A percentile compares a stretch with the other conserved stretches of the same genome.
phyloP scores from a whole-genome alignment of 1,140 invertebrate genomes.

The Caenorhabditis remanei region DNA sequence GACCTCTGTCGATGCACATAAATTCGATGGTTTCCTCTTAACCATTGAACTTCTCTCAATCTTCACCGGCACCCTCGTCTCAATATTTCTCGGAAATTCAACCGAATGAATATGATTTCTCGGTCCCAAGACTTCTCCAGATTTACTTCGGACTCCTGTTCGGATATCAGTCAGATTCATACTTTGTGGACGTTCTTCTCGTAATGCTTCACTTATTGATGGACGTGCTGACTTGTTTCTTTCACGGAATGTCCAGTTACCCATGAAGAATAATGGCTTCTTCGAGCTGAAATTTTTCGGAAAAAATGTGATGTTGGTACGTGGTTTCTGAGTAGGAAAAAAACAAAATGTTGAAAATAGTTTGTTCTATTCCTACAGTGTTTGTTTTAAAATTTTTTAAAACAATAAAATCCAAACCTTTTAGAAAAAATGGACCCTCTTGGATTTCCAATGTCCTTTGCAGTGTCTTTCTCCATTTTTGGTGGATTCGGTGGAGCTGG shows the following conservation, averaged over 20 bases:
- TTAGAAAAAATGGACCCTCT: constrained; percentile 52
- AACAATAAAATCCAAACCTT: constrained; percentile 27
- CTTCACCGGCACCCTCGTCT: constrained; percentile 35
- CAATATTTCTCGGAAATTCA: constrained; percentile 46
- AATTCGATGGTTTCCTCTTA: constrained; percentile 22
- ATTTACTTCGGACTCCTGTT: constrained; percentile 22
- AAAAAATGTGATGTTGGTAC: neutral
- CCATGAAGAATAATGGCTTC: constrained; percentile 64
- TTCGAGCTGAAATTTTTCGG: constrained; percentile 56
- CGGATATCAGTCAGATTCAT: constrained; percentile 58
- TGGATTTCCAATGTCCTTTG: neutral
- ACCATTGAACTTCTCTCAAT: constrained; percentile 46
- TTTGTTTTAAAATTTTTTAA: too few relatives aligned
- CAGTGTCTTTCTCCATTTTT: neutral
- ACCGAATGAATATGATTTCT: neutral
- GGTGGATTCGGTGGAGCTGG: constrained; percentile 44
- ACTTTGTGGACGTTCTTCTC: constrained; percentile 59
- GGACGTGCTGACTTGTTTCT: constrained; percentile 47
- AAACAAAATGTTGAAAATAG: too few relatives aligned
- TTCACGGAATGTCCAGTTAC: constrained; percentile 60
- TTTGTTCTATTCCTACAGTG: too few relatives aligned
- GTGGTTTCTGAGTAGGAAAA: too few relatives aligned
- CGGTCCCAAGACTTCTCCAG: constrained; percentile 17
- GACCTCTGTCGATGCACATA: neutral
- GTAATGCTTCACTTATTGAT: constrained; percentile 18